Evolutionary conservation across 2,113 vertebrate species (phyloP).

Genomic region (Peromyscus polionotus): DNA sequence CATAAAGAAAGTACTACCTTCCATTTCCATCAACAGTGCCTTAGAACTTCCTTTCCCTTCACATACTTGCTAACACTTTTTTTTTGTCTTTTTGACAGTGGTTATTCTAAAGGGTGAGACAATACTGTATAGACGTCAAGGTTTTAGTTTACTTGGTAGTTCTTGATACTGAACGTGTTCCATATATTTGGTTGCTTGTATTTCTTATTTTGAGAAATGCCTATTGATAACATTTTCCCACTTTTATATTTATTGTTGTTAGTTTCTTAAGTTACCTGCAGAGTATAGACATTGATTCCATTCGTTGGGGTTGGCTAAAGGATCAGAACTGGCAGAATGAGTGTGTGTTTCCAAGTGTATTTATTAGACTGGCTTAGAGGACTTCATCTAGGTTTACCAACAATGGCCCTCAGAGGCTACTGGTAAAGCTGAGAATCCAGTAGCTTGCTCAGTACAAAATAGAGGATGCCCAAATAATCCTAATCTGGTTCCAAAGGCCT

Average conservation of each 20-base stretch:
- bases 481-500: background rate
- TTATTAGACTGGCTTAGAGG: background rate
- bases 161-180: background rate
- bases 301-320: background rate
- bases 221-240: background rate
- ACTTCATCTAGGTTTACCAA: background rate
- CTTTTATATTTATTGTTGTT: background rate
- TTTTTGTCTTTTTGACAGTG: background rate
- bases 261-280: background rate
- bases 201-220: background rate
- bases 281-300: background rate
- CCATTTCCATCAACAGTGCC: background rate
- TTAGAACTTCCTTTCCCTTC: background rate
- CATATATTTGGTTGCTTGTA: background rate
- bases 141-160: background rate
- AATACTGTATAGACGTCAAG: background rate
- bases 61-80: background rate
- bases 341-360: background rate
- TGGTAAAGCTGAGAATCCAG: background rate
- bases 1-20: background rate
- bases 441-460: background rate
- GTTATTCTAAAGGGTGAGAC: background rate
- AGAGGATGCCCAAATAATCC: background rate
- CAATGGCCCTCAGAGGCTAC: background rate
- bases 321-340: background rate